Base-by-base conservation (phyloP, 2,888 invertebrate genomes). In the Drosophila diplacantha region DNA sequence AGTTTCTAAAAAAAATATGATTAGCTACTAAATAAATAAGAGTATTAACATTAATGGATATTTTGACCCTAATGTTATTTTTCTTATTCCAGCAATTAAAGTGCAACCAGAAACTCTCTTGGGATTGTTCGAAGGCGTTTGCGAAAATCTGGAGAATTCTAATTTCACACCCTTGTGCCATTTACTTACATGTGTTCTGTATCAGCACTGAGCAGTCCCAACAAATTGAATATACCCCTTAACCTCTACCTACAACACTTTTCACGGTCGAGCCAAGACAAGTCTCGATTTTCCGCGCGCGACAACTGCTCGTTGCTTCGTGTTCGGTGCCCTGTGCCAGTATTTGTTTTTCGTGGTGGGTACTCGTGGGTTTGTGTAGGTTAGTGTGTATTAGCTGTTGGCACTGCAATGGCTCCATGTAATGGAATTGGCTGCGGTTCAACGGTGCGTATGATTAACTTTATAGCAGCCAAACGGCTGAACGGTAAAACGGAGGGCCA, bases 391-490 rank as follows among this genome's bases (percentile, higher is more conserved):
- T 20, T 46, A 46, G 55, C 34, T 65, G 41, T 54, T 69, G 57
- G 53, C 51, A 59, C 39, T 56, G 59, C 57, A 62, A 18, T 46
- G 46, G 41, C 32, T 44, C 49, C 50, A 50, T 61, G 52, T 51
- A 64, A 58, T 64, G 49, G 29, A 70, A 70, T 69, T 69, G 54
- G 53, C 49, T 56, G 18, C 68, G 53, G 66, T 63, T 63, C 68
- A 71, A 68, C 68, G 63, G 63, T 55, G 72, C 72, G 55, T 62
- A 68, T 71, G 72, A 71, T 71, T 71, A 71, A 56, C 59, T 55
- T 46, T 52, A 56, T 41, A 56, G 49, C 69, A 18, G 31, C 18
- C 43, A 46, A 31, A 41, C 37, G 55, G 49, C 12, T 52, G 22
- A 58, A 58, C 22, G 20, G 20, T 32, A 37, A 54, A 34, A 20